Evolutionary conservation across 2,797 vertebrate species (phyloP).

Genomic region (Fundulus diaphanus): DNA sequence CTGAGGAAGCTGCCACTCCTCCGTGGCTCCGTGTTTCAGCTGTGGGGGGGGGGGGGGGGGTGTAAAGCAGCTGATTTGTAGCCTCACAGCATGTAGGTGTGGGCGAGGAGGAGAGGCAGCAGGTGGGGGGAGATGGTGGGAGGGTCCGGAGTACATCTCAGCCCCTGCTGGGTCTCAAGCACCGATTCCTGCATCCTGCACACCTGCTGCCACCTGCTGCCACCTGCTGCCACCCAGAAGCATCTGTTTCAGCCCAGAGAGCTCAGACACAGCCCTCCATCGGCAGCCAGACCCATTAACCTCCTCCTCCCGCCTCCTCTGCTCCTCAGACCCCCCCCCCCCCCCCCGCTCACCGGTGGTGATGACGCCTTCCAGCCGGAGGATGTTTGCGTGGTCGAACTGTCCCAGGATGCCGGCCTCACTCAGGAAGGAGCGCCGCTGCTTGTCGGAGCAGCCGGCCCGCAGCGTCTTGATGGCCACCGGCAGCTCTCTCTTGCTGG

Average conservation of each 20-base stretch:
- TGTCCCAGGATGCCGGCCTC: conserved; percentile 93
- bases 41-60: no score
- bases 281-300: not conserved
- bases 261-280: no score
- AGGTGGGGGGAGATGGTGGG: not conserved
- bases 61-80: not conserved
- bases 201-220: not conserved
- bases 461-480: conserved; percentile 91
- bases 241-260: no score
- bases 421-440: conserved; percentile 87
- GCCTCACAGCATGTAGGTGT: not conserved
- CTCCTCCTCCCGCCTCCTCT: no score
- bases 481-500: conserved; percentile 89
- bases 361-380: conserved; percentile 92
- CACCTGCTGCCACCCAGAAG: no score
- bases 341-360: conserved; percentile 84
- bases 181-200: not conserved
- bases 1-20: no score
- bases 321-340: no score
- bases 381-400: conserved; percentile 92
- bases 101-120: not conserved
- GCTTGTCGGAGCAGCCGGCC: conserved; percentile 88
- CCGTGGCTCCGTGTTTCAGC: not conserved
- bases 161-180: not conserved
- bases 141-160: not conserved